phyloP scores from a whole-genome alignment of 1,140 invertebrate genomes.

The Zaprionus africanus region DNA sequence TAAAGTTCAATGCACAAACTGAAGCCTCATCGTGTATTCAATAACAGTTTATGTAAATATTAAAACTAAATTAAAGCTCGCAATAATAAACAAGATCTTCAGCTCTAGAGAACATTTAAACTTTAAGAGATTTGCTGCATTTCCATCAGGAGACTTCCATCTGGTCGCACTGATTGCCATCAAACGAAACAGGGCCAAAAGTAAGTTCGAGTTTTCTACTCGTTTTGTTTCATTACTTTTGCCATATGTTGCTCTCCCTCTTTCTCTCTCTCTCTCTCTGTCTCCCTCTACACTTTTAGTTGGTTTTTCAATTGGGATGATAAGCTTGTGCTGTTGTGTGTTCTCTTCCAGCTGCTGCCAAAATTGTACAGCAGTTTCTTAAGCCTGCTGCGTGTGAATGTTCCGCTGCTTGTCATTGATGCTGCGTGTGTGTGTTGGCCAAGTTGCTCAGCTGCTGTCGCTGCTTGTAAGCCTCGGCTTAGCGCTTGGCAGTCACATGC shows the following conservation, averaged over 20 bases:
- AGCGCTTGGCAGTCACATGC: slow-evolving; percentile 44
- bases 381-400: slow-evolving; percentile 22
- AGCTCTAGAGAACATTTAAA: too few species aligned
- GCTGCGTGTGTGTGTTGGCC: slow-evolving; percentile 14
- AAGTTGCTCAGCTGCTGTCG: slow-evolving; percentile 28
- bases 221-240: not conserved
- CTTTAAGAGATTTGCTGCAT: not conserved
- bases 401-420: slow-evolving; percentile 10
- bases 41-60: too few species aligned
- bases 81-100: too few species aligned
- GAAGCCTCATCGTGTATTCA: too few species aligned
- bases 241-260: not conserved
- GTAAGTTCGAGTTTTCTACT: not conserved
- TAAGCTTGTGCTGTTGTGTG: slow-evolving; percentile 24
- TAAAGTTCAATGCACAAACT: too few species aligned
- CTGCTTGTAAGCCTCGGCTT: slow-evolving; percentile 41
- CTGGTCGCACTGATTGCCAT: not conserved
- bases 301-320: slow-evolving; percentile 24
- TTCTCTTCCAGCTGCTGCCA: slow-evolving; percentile 27
- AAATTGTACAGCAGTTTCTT: slow-evolving; percentile 32
- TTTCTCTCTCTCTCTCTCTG: not conserved
- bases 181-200: not conserved
- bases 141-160: not conserved
- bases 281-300: not conserved
- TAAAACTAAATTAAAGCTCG: too few species aligned